Conservation (phyloP, 1,140 invertebrate genomes). For the Heliconius melpomene region DNA sequence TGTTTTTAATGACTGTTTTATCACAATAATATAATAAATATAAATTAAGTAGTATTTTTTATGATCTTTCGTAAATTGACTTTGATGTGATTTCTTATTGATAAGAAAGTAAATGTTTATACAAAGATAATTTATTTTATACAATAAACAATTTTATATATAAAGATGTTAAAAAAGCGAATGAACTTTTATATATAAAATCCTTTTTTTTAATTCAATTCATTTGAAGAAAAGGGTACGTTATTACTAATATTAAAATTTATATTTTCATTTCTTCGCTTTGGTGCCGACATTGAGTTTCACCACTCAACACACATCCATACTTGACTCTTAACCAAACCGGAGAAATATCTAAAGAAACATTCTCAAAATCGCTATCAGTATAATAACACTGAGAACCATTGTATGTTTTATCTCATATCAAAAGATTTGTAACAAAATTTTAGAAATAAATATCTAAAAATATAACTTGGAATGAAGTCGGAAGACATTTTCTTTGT, state of each 20-base stretch:
- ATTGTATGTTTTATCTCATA: neutral
- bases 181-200: no score
- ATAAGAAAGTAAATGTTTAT: neutral
- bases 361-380: neutral
- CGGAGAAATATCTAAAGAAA: neutral
- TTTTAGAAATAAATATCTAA: neutral
- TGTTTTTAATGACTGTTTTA: neutral
- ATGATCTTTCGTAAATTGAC: neutral
- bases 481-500: slow-evolving; percentile 5
- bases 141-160: neutral
- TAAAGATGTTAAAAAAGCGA: neutral
- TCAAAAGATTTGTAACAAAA: neutral
- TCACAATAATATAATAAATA: neutral
- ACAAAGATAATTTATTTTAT: neutral
- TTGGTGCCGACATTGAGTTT: no score
- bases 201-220: no score
- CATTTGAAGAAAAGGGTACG: no score
- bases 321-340: no score
- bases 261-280: no score
- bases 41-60: neutral
- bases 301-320: no score
- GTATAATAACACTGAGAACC: neutral
- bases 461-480: slow-evolving; percentile 8
- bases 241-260: no score
- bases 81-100: neutral